Evolutionary conservation across 1,140 invertebrate species (phyloP).

Genomic region (Penaeus chinensis): DNA sequence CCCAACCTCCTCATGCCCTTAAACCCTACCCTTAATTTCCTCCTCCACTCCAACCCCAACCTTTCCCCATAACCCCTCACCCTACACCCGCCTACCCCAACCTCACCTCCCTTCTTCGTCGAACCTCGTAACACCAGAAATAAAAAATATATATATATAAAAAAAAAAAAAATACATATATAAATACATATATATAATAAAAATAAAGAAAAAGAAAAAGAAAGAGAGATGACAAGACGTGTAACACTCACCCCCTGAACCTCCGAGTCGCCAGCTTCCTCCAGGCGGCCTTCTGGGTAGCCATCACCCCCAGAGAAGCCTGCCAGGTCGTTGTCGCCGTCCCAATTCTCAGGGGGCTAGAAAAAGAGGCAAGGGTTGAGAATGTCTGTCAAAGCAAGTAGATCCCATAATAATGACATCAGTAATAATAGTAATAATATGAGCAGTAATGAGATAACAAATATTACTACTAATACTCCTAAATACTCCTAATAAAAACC

Average conservation of each 20-base stretch:
- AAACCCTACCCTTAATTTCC: no score
- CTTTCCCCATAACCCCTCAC: no score
- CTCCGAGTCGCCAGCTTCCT: slow-evolving; percentile 39
- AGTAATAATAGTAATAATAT: no score
- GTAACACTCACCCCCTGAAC: slow-evolving; percentile 54
- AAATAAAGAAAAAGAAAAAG: neutral
- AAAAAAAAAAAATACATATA: neutral
- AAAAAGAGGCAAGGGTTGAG: neutral
- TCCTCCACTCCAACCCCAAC: no score
- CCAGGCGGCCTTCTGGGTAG: slow-evolving; percentile 34
- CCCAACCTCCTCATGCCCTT: no score
- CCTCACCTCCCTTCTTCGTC: no score
- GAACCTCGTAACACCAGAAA: neutral
- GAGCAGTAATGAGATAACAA: no score
- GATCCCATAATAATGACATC: neutral
- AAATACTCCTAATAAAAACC: no score
- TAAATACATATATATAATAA: neutral
- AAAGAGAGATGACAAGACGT: neutral
- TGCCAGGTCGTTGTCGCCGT: slow-evolving; percentile 38
- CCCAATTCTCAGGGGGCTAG: slow-evolving; percentile 45
- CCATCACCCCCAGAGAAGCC: slow-evolving; percentile 20
- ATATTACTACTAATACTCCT: no score
- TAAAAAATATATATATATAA: neutral
- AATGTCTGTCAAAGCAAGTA: neutral
- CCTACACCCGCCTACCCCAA: no score